Percentiles rank a stretch among this genome's conserved stretches.
These are phyloP conservation scores for Idaea biselata DNA, from an alignment of 2,888 invertebrate species.

Conservation along the genomic window DNA sequence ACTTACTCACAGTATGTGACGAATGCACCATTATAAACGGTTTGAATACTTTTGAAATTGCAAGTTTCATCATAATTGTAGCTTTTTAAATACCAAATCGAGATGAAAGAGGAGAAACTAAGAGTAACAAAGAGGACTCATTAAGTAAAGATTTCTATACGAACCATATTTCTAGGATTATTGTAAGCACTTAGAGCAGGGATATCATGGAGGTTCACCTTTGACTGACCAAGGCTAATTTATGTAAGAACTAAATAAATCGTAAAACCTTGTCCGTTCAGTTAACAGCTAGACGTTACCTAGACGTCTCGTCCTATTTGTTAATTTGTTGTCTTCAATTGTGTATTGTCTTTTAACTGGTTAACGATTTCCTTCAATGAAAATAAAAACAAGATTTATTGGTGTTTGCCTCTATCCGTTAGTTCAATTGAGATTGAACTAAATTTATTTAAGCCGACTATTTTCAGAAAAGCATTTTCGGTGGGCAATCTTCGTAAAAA, in stretches of 20 bases:
- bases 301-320: conserved; percentile 1
- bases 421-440: background rate
- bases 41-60: background rate
- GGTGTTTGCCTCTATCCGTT: background rate
- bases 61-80: background rate
- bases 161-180: too few species aligned
- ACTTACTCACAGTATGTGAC: background rate
- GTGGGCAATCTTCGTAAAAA: too few species aligned
- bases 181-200: too few species aligned
- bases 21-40: background rate
- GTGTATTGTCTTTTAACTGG: background rate
- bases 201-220: background rate
- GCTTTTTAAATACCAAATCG: background rate
- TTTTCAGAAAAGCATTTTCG: background rate
- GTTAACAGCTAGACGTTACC: background rate
- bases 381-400: background rate
- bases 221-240: background rate
- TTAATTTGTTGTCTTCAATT: background rate
- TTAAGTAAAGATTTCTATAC: too few species aligned
- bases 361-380: background rate
- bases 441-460: background rate
- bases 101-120: background rate
- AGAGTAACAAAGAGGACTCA: too few species aligned
- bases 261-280: too few species aligned
- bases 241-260: too few species aligned